Evolutionary conservation across 2,888 invertebrate species (phyloP).

Genomic region (Elysia crispata): DNA sequence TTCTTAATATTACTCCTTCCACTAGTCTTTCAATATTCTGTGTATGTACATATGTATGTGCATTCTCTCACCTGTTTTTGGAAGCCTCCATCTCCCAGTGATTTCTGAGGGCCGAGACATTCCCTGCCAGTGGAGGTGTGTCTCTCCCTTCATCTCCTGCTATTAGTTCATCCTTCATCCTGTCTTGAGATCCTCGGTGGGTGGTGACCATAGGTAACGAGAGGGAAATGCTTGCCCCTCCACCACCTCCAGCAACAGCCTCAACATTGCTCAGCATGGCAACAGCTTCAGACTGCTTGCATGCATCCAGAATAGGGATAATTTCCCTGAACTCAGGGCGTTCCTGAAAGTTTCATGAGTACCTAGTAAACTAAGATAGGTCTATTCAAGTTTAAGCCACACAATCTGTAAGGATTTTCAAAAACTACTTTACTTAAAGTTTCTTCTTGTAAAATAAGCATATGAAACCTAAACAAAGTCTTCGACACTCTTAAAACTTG

Average conservation of each 20-base stretch:
- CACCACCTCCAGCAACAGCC: constrained; percentile 34
- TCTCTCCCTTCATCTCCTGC: constrained; percentile 63
- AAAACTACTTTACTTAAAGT: too few relatives aligned
- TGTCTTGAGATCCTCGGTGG: not conserved
- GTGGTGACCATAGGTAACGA: constrained; percentile 64
- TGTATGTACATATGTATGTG: too few relatives aligned
- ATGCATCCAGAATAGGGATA: constrained; percentile 69
- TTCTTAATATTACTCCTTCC: too few relatives aligned
- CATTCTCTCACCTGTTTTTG: constrained; percentile 41
- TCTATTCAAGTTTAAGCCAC: too few relatives aligned
- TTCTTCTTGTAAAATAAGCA: too few relatives aligned
- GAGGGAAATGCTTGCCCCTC: constrained; percentile 55
- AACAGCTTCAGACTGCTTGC: constrained; percentile 66
- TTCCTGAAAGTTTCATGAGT: constrained; percentile 57
- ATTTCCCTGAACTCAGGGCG: constrained; percentile 74
- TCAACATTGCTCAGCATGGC: constrained; percentile 64
- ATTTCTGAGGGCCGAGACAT: constrained; percentile 73
- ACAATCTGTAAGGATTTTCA: too few relatives aligned
- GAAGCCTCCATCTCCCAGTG: constrained; percentile 75
- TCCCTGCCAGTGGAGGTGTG: constrained; percentile 70
- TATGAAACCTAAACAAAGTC: too few relatives aligned
- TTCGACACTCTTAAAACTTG: too few relatives aligned
- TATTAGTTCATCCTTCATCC: constrained; percentile 60
- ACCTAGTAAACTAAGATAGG: not conserved
- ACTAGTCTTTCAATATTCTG: too few relatives aligned